These are phyloP conservation scores for Subacronicta megacephala DNA, from an alignment of 2,888 invertebrate species.

Conservation along the genomic window DNA sequence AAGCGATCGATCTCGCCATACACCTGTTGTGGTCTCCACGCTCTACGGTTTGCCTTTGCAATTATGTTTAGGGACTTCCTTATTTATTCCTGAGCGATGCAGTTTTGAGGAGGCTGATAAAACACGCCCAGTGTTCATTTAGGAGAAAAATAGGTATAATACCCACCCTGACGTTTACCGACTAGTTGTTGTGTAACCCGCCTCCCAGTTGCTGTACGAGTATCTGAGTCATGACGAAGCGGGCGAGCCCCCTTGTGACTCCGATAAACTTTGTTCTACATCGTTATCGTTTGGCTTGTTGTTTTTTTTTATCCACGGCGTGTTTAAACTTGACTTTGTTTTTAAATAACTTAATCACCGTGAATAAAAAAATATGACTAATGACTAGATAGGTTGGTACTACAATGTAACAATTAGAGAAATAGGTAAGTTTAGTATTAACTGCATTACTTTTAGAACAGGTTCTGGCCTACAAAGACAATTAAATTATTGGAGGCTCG, in stretches of 20 bases:
- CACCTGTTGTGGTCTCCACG: too few species aligned
- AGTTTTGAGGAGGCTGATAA: too few species aligned
- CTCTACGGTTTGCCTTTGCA: too few species aligned
- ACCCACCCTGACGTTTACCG: too few species aligned
- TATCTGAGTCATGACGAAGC: constrained; percentile 46
- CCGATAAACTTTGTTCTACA: constrained; percentile 57
- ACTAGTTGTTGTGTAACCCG: constrained; percentile 24
- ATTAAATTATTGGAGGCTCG: constrained; percentile 44
- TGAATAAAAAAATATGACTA: background rate
- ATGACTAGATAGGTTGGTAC: background rate
- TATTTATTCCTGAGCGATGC: too few species aligned
- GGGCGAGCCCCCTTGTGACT: constrained; percentile 58
- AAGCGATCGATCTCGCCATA: too few species aligned
- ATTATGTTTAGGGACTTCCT: too few species aligned
- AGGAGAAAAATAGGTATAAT: too few species aligned
- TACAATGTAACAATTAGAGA: constrained; percentile 6
- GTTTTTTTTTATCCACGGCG: constrained; percentile 22
- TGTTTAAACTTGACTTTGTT: constrained; percentile 4
- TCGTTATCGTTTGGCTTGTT: constrained; percentile 49
- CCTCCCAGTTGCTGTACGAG: constrained; percentile 25
- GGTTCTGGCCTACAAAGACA: constrained; percentile 25
- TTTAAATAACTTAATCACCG: background rate
- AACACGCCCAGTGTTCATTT: too few species aligned
- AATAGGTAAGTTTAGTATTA: constrained; percentile 17
- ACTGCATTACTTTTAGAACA: constrained; percentile 17